Percentiles rank a stretch among this genome's conserved stretches.
phyloP scores from a whole-genome alignment of 2,797 vertebrate genomes.

The Coracias cyanogaster region DNA sequence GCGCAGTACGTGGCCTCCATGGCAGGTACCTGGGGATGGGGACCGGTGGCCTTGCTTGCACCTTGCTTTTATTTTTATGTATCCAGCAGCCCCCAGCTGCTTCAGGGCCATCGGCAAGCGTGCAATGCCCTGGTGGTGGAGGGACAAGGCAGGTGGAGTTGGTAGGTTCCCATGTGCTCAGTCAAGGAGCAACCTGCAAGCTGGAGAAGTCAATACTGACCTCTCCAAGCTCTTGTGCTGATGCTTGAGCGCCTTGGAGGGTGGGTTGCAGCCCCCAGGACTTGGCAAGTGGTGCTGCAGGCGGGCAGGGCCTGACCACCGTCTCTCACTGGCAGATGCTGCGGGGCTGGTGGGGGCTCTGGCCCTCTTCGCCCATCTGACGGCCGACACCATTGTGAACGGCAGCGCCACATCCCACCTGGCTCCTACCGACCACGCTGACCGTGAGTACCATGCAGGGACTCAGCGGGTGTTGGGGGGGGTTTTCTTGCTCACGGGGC shows the following conservation, averaged over 20 bases:
- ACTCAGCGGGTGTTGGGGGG: fast-evolving
- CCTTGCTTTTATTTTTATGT: not conserved
- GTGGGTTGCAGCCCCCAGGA: not conserved
- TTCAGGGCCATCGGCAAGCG: fast-evolving
- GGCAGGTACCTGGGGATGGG: constrained; percentile 81
- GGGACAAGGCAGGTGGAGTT: fast-evolving
- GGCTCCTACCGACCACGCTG: constrained; percentile 91
- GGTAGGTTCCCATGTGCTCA: fast-evolving
- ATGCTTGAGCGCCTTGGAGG: not conserved
- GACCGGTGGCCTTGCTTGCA: not conserved
- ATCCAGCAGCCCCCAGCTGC: not conserved
- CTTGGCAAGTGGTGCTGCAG: not conserved
- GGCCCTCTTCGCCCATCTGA: constrained; percentile 90
- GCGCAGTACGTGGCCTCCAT: constrained; percentile 86
- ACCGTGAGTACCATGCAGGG: constrained; percentile 82
- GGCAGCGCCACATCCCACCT: constrained; percentile 92
- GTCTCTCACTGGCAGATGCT: constrained; percentile 79
- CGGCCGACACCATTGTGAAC: constrained; percentile 90
- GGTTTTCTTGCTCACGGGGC: fast-evolving
- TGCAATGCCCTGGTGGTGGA: not conserved
- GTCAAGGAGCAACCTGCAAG: not conserved
- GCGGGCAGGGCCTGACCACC: not conserved
- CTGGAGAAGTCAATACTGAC: not conserved
- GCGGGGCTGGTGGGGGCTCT: constrained; percentile 87
- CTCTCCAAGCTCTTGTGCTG: not conserved